These are phyloP conservation scores for Alentia gelatinosa DNA, from an alignment of 2,888 invertebrate genomes.

Conservation along the genomic window DNA sequence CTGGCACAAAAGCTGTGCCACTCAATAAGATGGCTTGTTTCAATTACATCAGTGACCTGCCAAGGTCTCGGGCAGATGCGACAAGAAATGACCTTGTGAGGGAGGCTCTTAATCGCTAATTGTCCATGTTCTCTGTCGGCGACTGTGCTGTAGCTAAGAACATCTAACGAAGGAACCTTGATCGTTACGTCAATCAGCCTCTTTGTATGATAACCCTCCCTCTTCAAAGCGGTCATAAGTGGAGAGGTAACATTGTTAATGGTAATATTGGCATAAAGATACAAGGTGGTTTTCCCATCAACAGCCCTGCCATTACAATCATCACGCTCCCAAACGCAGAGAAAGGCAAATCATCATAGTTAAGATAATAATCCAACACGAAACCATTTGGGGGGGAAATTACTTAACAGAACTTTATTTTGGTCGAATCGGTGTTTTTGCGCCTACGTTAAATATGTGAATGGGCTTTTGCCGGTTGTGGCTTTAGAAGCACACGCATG, in stretches of 20 bases:
- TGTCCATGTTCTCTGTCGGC: neutral
- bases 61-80: neutral
- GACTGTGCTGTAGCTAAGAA: neutral
- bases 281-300: neutral
- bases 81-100: conserved; percentile 7
- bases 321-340: neutral
- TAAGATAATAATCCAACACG: neutral
- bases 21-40: neutral
- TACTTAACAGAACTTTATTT: neutral
- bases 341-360: neutral
- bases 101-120: neutral
- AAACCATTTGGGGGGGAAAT: neutral
- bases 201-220: neutral
- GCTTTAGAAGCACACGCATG: neutral
- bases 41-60: neutral
- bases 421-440: neutral
- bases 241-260: neutral
- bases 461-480: neutral
- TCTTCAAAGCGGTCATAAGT: neutral
- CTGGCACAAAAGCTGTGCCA: neutral
- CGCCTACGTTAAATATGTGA: neutral
- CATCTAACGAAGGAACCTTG: neutral
- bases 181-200: conserved; percentile 11
- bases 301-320: neutral
- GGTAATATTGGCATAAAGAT: neutral